Base-by-base conservation (phyloP, 2,113 vertebrate species). In the Irena cyanogastra region DNA sequence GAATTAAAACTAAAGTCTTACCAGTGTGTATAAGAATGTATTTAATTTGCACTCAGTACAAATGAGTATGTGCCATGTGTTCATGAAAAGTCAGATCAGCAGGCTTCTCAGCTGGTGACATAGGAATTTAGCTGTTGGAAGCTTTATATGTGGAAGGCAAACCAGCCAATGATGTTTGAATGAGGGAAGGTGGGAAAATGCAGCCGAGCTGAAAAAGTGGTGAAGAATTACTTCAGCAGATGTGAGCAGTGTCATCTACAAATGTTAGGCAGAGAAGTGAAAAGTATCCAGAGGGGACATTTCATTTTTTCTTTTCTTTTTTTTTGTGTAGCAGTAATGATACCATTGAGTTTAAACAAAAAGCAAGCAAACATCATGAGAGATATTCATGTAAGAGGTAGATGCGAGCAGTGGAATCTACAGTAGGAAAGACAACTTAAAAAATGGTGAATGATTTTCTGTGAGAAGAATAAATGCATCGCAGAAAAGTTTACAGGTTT, bases 11-110 rank as follows among this genome's bases (percentile, higher is more conserved):
- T 20, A 37, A 65, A 90, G 35, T 70, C 50, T 83, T 92, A 47
- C 28, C 30, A 37, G 18, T 59, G 50, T 63, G 18, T 33, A 10
- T 70, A 88, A 85, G 66, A 80, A 69, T 57, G 61, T 74, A 69
- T 93, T 93, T 80, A 83, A 88, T 94, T 87, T 93, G 21, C 47
- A 39, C 87, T 69, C 80, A 83, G 7, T 83, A 80, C 79, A 86
- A 93, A 92, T 80, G 41, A 80, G 22, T 90, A 52, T 47, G 45
- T 35, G 26, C 54, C 61, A 50, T 80, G 94, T 63, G 83, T 54
- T 94, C 63, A 47, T 69, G 86, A 80, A 75, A 94, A 96, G 92
- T 68, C 71, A 88, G 65, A 86, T 88, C 71, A 42, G 60, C 79
- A 66, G 63, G 50, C 91, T 90, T 92, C 94, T 94, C 91, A 90